Conservation (phyloP, 2,888 invertebrate genomes). For the Morinoia aosen region DNA sequence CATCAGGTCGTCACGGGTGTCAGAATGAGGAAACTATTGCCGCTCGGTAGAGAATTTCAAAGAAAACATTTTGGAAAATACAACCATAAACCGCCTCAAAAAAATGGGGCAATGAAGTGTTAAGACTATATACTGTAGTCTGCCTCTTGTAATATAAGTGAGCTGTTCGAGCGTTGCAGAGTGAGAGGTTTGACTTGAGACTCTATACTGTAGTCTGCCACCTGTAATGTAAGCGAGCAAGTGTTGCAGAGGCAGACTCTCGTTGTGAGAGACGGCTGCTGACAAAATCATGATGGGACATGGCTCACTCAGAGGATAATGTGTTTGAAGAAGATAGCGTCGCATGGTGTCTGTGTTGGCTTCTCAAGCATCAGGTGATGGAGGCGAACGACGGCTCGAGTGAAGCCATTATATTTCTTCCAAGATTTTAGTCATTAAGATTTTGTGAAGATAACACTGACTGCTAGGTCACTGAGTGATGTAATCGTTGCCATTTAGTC, state of each 20-base stretch:
- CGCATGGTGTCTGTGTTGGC: background rate
- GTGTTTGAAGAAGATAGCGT: slow-evolving; percentile 12
- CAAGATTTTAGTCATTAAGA: background rate
- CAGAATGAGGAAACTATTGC: no score
- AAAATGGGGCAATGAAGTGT: no score
- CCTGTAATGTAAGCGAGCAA: background rate
- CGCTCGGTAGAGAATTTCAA: no score
- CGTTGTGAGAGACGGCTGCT: background rate
- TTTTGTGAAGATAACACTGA: background rate
- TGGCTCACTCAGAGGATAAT: background rate
- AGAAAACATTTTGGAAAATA: no score
- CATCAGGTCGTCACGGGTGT: no score
- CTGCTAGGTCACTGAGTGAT: background rate
- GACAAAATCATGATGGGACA: background rate
- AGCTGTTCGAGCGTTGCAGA: no score
- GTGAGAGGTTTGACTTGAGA: no score
- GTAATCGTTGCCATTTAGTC: background rate
- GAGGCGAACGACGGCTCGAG: background rate
- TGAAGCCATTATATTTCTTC: background rate
- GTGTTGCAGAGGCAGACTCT: background rate
- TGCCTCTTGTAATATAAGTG: no score
- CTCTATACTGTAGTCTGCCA: no score
- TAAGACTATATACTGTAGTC: no score
- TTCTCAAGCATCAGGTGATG: background rate
- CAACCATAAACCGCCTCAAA: no score